phyloP scores from a whole-genome alignment of 2,113 vertebrate species.

The Forbesichthys agassizii region DNA sequence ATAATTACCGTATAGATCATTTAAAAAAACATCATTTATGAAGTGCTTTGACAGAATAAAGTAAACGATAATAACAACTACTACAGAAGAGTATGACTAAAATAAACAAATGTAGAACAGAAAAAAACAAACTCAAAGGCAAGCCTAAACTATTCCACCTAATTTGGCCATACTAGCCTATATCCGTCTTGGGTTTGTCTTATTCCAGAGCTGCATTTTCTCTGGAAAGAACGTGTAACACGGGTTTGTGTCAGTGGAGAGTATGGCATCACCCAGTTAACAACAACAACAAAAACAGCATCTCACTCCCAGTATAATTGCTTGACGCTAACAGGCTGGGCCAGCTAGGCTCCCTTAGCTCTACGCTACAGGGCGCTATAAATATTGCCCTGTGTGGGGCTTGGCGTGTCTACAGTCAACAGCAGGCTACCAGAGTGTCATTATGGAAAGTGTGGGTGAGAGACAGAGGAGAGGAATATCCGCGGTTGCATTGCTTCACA shows the following conservation, averaged over 20 bases:
- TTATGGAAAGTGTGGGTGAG: conserved; percentile 48
- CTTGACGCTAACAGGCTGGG: conserved; percentile 19
- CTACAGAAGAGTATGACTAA: no score
- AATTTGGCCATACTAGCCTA: background rate
- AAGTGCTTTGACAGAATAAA: no score
- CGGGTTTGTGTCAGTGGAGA: conserved; percentile 31
- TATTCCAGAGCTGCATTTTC: conserved; percentile 1
- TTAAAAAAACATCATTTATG: no score
- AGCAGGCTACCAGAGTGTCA: conserved; percentile 46
- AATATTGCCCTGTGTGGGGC: conserved; percentile 45
- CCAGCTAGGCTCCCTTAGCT: background rate
- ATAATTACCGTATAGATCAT: no score
- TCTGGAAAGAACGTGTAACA: conserved; percentile 28
- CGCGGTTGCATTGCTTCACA: conserved; percentile 41
- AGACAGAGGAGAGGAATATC: conserved; percentile 28
- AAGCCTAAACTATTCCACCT: background rate
- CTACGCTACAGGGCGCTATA: conserved; percentile 30
- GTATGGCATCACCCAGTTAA: conserved; percentile 53
- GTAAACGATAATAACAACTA: no score
- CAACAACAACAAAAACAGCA: conserved; percentile 35
- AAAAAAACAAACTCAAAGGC: no score
- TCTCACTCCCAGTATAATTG: conserved; percentile 15
- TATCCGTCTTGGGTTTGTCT: background rate
- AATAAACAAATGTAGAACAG: no score
- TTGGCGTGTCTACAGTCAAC: conserved; percentile 57